phyloP scores from a whole-genome alignment of 1,140 invertebrate genomes.

The Helicoverpa armigera region DNA sequence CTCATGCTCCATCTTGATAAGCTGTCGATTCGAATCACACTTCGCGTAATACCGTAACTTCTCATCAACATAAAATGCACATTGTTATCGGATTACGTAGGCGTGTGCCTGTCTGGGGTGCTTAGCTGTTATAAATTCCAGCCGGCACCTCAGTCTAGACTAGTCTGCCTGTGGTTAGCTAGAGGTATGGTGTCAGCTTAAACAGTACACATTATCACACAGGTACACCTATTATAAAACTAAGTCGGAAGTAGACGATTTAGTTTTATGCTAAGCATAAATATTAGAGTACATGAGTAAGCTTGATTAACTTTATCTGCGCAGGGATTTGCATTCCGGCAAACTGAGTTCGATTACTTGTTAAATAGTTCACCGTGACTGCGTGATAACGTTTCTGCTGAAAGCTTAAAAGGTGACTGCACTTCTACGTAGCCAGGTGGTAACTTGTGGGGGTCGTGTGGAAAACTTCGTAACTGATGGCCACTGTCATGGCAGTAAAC shows the following conservation, averaged over 20 bases:
- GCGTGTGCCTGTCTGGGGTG: conserved; percentile 38
- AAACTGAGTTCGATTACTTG: conserved; percentile 5
- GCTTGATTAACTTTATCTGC: conserved; percentile 4
- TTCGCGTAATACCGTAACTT: conserved; percentile 1
- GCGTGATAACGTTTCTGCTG: conserved; percentile 42
- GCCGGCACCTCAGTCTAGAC: conserved; percentile 47
- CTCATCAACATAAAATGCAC: conserved; percentile 11
- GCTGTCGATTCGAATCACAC: conserved; percentile 18
- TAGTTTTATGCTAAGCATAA: background rate
- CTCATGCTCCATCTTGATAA: conserved; percentile 2
- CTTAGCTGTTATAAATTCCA: conserved; percentile 46
- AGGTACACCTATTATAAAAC: background rate
- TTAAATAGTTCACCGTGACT: conserved; percentile 24
- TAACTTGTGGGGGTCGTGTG: conserved; percentile 59
- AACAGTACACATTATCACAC: conserved; percentile 10
- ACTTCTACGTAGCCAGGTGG: conserved; percentile 65
- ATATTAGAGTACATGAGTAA: background rate
- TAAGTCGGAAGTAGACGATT: background rate
- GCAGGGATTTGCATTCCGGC: background rate
- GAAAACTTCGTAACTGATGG: conserved; percentile 64
- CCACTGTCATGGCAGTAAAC: conserved; percentile 64
- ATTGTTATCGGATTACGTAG: conserved; percentile 41
- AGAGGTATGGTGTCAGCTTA: conserved; percentile 27
- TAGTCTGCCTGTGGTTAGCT: conserved; percentile 46
- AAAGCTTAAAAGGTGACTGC: conserved; percentile 78